phyloP scores from a whole-genome alignment of 53 echinoderm and acorn worm genomes.

The Crossaster papposus region DNA sequence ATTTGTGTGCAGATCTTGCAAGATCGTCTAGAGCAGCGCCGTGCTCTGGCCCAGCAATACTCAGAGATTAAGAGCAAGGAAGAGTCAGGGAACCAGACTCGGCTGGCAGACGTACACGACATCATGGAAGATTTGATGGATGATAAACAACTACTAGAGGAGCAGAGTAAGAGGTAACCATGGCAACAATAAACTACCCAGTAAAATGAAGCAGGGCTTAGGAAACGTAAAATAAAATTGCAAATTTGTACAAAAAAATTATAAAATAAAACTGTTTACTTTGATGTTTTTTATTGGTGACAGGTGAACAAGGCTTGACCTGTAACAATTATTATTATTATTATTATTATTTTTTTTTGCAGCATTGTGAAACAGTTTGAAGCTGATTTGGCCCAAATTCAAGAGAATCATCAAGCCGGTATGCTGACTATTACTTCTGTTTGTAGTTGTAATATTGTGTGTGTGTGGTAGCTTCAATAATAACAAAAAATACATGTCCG shows the following conservation, averaged over 20 bases:
- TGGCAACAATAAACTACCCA: not conserved
- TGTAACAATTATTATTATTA: too few species aligned
- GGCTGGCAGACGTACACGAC: constrained; percentile 28
- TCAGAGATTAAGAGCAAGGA: constrained; percentile 64
- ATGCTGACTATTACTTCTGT: not conserved
- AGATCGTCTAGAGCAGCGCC: constrained; percentile 83
- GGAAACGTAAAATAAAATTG: not conserved
- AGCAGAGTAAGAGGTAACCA: constrained; percentile 58
- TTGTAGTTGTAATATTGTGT: not conserved
- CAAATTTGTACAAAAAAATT: not conserved
- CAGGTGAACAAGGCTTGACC: too few species aligned
- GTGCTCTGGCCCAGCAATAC: constrained; percentile 84
- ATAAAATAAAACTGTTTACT: too few species aligned
- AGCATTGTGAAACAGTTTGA: constrained; percentile 94
- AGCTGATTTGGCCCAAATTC: constrained; percentile 69
- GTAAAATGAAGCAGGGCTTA: not conserved
- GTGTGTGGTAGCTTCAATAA: not conserved
- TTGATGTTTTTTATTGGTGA: too few species aligned
- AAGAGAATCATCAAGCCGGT: constrained; percentile 91
- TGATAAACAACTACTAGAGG: constrained; percentile 37
- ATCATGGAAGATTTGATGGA: constrained; percentile 45
- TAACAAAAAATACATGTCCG: too few species aligned
- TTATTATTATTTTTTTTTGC: not conserved
- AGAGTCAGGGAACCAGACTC: constrained; percentile 65
- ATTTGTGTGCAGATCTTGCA: constrained; percentile 73